Evolutionary conservation across 2,797 vertebrate genomes (phyloP).

Genomic region (Pangasius macronema): DNA sequence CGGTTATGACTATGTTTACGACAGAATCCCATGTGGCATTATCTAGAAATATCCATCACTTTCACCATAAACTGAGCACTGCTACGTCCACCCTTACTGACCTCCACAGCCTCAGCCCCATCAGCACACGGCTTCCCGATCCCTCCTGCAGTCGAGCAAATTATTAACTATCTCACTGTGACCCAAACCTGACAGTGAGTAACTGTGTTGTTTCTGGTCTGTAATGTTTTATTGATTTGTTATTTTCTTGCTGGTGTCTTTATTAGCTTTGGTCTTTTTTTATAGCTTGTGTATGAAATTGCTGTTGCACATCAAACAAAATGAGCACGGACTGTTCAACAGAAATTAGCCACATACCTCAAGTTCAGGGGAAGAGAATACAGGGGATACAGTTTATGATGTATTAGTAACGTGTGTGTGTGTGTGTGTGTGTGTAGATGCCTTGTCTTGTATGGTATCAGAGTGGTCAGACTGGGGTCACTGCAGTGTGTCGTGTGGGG

Average conservation of each 20-base stretch:
- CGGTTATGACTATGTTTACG: not conserved
- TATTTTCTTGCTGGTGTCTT: slow-evolving; percentile 12
- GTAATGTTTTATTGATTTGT: slow-evolving; percentile 31
- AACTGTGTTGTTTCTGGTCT: slow-evolving; percentile 23
- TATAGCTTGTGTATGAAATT: slow-evolving; percentile 5
- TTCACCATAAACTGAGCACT: not conserved
- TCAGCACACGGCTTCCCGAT: not conserved
- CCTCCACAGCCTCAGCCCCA: not conserved
- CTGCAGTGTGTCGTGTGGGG: slow-evolving; percentile 90
- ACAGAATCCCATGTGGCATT: not conserved
- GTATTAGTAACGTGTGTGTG: slow-evolving; percentile 3
- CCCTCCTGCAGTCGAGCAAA: not conserved
- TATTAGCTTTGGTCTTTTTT: slow-evolving; percentile 22
- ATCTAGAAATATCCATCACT: not conserved
- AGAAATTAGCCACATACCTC: not conserved
- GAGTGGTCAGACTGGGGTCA: slow-evolving; percentile 94
- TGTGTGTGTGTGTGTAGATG: slow-evolving; percentile 68
- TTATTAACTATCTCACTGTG: not conserved
- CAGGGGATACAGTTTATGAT: not conserved
- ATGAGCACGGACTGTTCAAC: not conserved
- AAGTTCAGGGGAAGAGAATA: not conserved
- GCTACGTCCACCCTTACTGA: not conserved
- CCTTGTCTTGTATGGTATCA: slow-evolving; percentile 87
- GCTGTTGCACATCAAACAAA: slow-evolving; percentile 15
- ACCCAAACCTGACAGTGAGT: slow-evolving; percentile 22